phyloP scores from a whole-genome alignment of 30 jellyfish, hydroid and myxozoan genomes.

The Aurelia coerulea region DNA sequence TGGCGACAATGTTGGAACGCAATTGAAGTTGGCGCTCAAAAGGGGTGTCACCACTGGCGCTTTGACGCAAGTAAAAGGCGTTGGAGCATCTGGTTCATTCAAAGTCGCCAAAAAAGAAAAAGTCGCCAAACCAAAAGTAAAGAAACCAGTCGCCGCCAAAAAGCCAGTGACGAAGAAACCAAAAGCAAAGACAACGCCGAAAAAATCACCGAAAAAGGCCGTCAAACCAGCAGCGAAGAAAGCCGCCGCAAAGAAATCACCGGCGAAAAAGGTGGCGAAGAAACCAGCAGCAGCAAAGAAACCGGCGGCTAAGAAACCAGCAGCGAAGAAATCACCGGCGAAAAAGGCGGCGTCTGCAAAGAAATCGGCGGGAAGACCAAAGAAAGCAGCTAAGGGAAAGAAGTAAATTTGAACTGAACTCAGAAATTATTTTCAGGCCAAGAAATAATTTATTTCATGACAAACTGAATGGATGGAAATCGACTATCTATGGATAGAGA shows the following conservation, averaged over 20 bases:
- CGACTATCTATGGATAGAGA: constrained; percentile 35
- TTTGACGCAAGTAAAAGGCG: constrained; percentile 67
- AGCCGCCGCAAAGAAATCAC: constrained; percentile 69
- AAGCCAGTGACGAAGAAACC: constrained; percentile 35
- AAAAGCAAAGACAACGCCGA: constrained; percentile 15
- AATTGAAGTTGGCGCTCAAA: constrained; percentile 75
- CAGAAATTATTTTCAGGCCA: no score
- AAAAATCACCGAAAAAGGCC: constrained; percentile 24
- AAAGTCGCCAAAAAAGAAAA: constrained; percentile 53
- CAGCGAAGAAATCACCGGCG: constrained; percentile 66
- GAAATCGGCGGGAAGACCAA: constrained; percentile 33
- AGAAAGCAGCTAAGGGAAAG: constrained; percentile 52
- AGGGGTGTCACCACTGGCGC: constrained; percentile 44
- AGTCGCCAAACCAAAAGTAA: constrained; percentile 54
- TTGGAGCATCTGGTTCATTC: constrained; percentile 90
- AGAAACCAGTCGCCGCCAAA: constrained; percentile 44
- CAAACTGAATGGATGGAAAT: background rate
- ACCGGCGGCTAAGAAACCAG: constrained; percentile 51
- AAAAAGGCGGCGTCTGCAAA: constrained; percentile 59
- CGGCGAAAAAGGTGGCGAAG: constrained; percentile 59
- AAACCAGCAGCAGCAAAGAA: constrained; percentile 54
- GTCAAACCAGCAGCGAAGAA: constrained; percentile 72
- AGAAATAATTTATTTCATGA: no score
- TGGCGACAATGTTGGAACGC: constrained; percentile 66
- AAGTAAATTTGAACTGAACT: constrained; percentile 9